Evolutionary conservation across 1,140 invertebrate genomes (phyloP).

Genomic region (Nixonia krombeini): DNA sequence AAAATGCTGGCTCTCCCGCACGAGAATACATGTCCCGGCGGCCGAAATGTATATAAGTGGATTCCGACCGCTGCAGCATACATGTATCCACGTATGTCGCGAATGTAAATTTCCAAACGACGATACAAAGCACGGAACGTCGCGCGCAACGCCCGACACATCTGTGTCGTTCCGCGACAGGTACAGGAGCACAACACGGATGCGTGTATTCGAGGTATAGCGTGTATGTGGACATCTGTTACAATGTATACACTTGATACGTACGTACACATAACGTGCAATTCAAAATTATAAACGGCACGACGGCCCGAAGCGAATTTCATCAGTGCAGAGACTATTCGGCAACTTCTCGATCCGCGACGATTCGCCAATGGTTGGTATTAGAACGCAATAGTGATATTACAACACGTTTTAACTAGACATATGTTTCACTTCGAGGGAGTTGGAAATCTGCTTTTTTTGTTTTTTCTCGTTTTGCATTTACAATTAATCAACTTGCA

Average conservation of each 20-base stretch:
- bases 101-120: conserved; percentile 10
- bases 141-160: too few species aligned
- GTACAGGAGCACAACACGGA: conserved; percentile 2
- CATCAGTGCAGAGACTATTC: not conserved
- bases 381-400: too few species aligned
- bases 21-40: not conserved
- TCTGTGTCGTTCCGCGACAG: conserved; percentile 7
- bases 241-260: conserved; percentile 2
- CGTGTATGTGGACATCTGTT: not conserved
- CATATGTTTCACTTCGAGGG: conserved; percentile 14
- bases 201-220: conserved; percentile 12
- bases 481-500: not conserved
- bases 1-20: not conserved
- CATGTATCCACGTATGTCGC: not conserved
- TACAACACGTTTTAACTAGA: too few species aligned
- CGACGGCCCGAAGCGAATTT: conserved; percentile 4
- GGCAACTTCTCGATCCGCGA: not conserved
- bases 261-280: conserved; percentile 4
- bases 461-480: conserved; percentile 6
- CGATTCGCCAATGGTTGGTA: not conserved
- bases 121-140: not conserved
- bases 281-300: conserved; percentile 21
- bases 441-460: conserved; percentile 7
- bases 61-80: not conserved
- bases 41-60: not conserved